Base-by-base conservation (phyloP, 2,888 invertebrate species). In the Drosophila paramelanica region DNA sequence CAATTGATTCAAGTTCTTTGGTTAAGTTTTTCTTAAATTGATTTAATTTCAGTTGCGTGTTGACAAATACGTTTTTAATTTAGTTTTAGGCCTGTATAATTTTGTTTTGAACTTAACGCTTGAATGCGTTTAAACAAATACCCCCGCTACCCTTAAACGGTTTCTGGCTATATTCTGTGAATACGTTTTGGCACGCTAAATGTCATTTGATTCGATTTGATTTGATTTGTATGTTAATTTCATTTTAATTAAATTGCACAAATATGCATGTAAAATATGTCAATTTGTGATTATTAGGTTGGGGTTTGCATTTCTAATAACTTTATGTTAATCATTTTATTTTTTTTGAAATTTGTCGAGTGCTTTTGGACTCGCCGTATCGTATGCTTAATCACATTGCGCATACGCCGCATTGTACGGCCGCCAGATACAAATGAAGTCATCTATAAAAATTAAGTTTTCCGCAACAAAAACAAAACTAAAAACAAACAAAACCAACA, bases 401-500 rank as follows among this genome's bases (percentile, higher is more conserved):
- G 73, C 73, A 77, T 77, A 73, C 77, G 77, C 77, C 77, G 59
- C 71, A 59, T 77, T 73, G 52, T 67, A 53, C 64, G 20, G 7
- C 49, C 2, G 41, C 31, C 51, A 58, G 43, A 57, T 50, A 61
- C 59, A 77, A 77, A 79, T 79, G 79, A 77, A 77, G 72, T 77
- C 79, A 79, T 79, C 71, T 72, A 74, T 50, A 61, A 73, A 68
- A 79, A 77, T 64, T 67, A 75, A 77, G 73, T 79, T 79, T 79
- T 77, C 50, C 73, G 65, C 67, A 79, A 67, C 52, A 43, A 60
- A 56, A 50, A 43, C 38, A 64, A 20, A 33, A 38, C 8, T 5
- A 31, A 31, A 14, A 46, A 33, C 53, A 66, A 53, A 55, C 13
- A 55, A 51, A 45, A 49, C 46, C 41, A 46, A 50, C 43, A 49